phyloP scores from a whole-genome alignment of 53 echinoderm and acorn worm species.

The Arbacia lixula region DNA sequence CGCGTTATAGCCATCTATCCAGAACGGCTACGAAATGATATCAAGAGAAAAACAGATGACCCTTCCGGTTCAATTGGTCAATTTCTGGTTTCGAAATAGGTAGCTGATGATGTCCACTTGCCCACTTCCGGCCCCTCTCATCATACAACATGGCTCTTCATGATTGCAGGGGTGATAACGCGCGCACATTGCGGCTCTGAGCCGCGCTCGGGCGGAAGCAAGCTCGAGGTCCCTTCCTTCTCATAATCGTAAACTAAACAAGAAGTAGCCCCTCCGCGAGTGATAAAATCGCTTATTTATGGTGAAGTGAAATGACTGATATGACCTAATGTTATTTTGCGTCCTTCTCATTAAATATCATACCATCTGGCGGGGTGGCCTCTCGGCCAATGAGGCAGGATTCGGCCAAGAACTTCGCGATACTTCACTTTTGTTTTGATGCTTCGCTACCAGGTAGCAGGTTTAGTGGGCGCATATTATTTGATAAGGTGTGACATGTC shows the following conservation, averaged over 20 bases:
- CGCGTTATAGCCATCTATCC: not conserved
- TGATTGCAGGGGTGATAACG: not conserved
- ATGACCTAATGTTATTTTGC: constrained; percentile 11
- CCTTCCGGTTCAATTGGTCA: constrained; percentile 42
- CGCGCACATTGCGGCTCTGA: not conserved
- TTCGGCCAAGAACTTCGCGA: constrained; percentile 34
- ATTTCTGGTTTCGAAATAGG: constrained; percentile 49
- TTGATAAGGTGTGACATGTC: too few species aligned
- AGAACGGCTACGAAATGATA: constrained; percentile 36
- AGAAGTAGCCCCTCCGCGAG: not conserved
- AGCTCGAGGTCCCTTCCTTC: constrained; percentile 39
- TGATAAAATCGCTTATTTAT: constrained; percentile 39
- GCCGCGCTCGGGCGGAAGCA: constrained; percentile 30
- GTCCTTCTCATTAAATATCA: constrained; percentile 36
- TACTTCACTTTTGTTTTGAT: not conserved
- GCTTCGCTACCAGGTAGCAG: not conserved
- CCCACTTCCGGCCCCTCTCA: not conserved
- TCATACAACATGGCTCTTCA: constrained; percentile 30
- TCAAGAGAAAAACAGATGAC: constrained; percentile 47
- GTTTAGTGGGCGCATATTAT: too few species aligned
- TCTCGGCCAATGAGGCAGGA: not conserved
- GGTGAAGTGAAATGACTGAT: constrained; percentile 24
- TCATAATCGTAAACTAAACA: constrained; percentile 58
- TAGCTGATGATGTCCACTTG: not conserved
- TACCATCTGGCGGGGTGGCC: constrained; percentile 30